Base-by-base conservation (phyloP, 2,797 vertebrate genomes). In the Urosaurus nigricauda region DNA sequence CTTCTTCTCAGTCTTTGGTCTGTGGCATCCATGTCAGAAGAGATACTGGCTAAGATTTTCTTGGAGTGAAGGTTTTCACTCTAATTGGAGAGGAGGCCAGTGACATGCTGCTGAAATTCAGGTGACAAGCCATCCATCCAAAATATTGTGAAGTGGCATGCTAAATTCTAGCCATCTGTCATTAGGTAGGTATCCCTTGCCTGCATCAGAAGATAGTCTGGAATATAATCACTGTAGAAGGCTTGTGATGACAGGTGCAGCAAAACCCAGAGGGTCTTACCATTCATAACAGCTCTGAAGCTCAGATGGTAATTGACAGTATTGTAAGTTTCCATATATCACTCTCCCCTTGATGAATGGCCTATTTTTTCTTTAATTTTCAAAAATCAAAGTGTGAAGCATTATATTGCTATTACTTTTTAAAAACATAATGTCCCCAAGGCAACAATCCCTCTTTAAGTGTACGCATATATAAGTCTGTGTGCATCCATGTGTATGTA, bases 161-260 rank as follows among this genome's bases (percentile, higher is more conserved):
- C 92, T 95, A 92, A 94, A 88, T 94, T 95, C 93, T 95, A 88
- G 92, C 96, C 95, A 95, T 97, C 96, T 97, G 96, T 97, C 96
- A 96, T 90, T 89, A 93, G 88, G 93, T 74, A 75, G 47, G 37
- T 81, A 95, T 96, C 94, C 91, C 94, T 91, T 95, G 83, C 94
- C 92, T 83, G 88, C 94, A 94, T 94, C 91, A 93, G 90, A 93
- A 88, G 90, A 82, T 91, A 93, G 89, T 68, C 40, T 94, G 93
- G 95, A 96, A 94, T 92, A 85, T 51, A 85, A 78, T 94, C 92
- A 95, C 93, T 94, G 91, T 93, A 92, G 91, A 95, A 92, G 85
- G 93, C 92, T 95, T 96, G 95, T 94, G 95, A 95, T 94, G 94
- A 93, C 92, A 95, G 92, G 93, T 87, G 83, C 75, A 84, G 74